Evolutionary conservation across 2,888 invertebrate species (phyloP).

Genomic region (Linyphia triangularis): DNA sequence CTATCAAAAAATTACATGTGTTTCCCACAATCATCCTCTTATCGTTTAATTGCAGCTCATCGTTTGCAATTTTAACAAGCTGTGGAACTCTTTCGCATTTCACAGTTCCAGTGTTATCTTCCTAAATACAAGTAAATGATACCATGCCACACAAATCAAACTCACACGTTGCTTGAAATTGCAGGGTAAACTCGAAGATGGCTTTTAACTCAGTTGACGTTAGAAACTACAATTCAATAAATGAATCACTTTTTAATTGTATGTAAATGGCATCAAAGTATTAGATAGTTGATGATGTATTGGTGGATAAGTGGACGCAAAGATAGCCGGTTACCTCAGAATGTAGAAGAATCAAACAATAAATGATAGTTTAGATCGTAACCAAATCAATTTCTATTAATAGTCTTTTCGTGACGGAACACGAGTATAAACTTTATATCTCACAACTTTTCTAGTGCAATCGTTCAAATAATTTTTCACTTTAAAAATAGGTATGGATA

Average conservation of each 20-base stretch:
- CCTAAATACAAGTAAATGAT: constrained; percentile 19
- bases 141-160: constrained; percentile 40
- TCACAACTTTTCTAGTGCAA: too few relatives aligned
- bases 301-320: neutral
- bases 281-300: neutral
- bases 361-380: neutral
- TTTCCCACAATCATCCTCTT: neutral
- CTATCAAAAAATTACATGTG: constrained; percentile 47
- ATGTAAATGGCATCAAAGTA: neutral
- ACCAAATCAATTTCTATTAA: neutral
- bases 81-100: neutral
- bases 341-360: neutral
- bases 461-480: too few relatives aligned
- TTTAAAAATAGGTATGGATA: too few relatives aligned
- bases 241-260: constrained; percentile 18
- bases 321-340: neutral
- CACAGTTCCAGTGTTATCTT: neutral
- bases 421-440: too few relatives aligned
- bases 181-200: neutral
- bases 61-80: constrained; percentile 45
- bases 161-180: constrained; percentile 38
- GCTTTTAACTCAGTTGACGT: neutral
- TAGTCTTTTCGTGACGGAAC: neutral
- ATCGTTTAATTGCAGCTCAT: constrained; percentile 35
- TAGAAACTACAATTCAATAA: neutral